Percentiles rank a stretch among this genome's conserved stretches.
phyloP scores from a whole-genome alignment of 1,140 invertebrate species.

The Phymorhynchus buccinoides region DNA sequence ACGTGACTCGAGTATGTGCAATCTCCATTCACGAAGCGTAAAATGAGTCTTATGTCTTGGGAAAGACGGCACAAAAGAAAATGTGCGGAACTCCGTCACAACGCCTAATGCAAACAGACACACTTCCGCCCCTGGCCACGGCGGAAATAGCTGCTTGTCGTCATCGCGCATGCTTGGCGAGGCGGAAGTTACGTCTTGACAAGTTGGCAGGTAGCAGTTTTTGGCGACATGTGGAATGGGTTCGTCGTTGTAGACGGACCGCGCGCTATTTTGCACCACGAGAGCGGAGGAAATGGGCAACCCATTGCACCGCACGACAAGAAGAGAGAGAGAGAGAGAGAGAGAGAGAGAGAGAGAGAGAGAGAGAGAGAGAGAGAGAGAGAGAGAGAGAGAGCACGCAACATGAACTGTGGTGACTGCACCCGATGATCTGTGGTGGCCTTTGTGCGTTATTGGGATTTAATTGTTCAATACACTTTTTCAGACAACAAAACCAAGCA shows the following conservation, averaged over 20 bases:
- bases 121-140: constrained; percentile 13
- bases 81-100: neutral
- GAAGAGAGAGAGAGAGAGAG: neutral
- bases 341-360: neutral
- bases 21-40: neutral
- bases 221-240: neutral
- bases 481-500: too few relatives aligned
- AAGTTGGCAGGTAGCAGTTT: constrained; percentile 17
- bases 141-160: constrained; percentile 30
- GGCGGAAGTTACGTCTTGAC: constrained; percentile 25
- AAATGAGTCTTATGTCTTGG: neutral
- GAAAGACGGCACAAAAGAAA: constrained; percentile 13
- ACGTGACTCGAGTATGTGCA: neutral
- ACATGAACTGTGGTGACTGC: neutral
- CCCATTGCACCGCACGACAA: neutral
- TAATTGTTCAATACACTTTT: neutral
- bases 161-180: constrained; percentile 14
- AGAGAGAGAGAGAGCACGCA: neutral
- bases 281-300: neutral
- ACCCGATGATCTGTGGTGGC: neutral
- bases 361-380: neutral
- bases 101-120: constrained; percentile 17
- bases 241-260: neutral
- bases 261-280: neutral
- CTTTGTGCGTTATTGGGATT: neutral